Base-by-base conservation (phyloP, 2,888 invertebrate genomes). In the Pterobdella sp. region DNA sequence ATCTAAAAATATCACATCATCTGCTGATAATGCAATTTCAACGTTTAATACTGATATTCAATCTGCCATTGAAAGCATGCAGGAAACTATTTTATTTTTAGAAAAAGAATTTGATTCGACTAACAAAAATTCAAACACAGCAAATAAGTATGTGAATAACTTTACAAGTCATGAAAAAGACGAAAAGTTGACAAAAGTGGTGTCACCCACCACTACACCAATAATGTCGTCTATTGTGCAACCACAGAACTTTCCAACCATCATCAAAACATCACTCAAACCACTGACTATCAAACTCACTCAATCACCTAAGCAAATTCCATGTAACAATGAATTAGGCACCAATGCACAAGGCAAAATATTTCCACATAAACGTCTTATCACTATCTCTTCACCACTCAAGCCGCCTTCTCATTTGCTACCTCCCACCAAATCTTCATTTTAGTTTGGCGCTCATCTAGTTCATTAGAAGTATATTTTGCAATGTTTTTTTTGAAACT, bases 191-290 rank as follows among this genome's bases (percentile, higher is more conserved):
- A n/a, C n/a, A n/a, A n/a, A n/a, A n/a, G n/a, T n/a, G n/a, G n/a
- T n/a, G n/a, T 56, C 60, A 56, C 4, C n/a, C 7, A 56, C 60
- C 7, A 56, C 60, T 3, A 56, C 60, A 56, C 49, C 22, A 42
- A 22, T 26, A 56, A 3, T 26, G n/a, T 26, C 60, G n/a, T n/a
- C n/a, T n/a, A n/a, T n/a, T n/a, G n/a, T n/a, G n/a, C n/a, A n/a
- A n/a, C n/a, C n/a, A n/a, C n/a, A n/a, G 3, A 56, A 56, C n/a
- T 56, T 56, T 56, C n/a, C 60, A 18, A 26, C 60, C 7, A n/a
- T 56, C n/a, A 26, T n/a, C 60, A 56, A n/a, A 56, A 56, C 60
- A 22, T 56, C 60, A 56, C 60, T 56, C 60, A 56, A 56, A 26
- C 60, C 60, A 26, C 26, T n/a, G 60, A 14, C 7, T 3, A 56